Evolutionary conservation across 2,113 vertebrate genomes (phyloP).

Genomic region (Acrocephalus kingi): DNA sequence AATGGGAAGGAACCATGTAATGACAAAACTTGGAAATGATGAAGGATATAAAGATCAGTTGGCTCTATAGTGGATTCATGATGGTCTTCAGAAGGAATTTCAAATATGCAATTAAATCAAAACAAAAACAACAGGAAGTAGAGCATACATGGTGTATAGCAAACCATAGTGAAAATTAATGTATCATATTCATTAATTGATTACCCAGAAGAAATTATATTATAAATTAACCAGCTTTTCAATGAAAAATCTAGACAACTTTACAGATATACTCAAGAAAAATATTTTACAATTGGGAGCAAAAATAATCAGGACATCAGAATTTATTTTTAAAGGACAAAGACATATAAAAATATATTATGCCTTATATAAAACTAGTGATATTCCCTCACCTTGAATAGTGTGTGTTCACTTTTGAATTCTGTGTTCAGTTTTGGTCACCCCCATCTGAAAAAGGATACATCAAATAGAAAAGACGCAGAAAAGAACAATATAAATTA

Average conservation of each 20-base stretch:
- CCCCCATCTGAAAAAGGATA: conserved; percentile 71
- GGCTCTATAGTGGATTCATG: neutral
- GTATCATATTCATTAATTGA: neutral
- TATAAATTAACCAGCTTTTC: neutral
- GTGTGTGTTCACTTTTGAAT: conserved; percentile 67
- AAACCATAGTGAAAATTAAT: neutral
- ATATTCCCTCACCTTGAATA: conserved; percentile 67
- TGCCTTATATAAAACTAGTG: conserved; percentile 48
- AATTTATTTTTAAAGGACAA: conserved; percentile 13
- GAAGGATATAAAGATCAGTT: neutral
- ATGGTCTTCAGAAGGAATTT: neutral
- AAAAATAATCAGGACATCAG: conserved; percentile 8
- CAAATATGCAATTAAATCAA: conserved; percentile 10
- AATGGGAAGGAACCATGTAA: neutral
- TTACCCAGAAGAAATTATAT: neutral
- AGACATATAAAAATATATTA: neutral
- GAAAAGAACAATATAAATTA: conserved; percentile 50
- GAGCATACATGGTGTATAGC: neutral
- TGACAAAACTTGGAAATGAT: neutral
- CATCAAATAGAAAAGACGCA: conserved; percentile 66
- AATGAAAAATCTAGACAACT: neutral
- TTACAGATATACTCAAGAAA: neutral
- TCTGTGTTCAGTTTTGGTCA: conserved; percentile 66
- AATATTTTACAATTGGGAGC: neutral
- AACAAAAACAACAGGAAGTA: neutral